Conservation (phyloP, 2,888 invertebrate species). For the Drosophila mayaguana region DNA sequence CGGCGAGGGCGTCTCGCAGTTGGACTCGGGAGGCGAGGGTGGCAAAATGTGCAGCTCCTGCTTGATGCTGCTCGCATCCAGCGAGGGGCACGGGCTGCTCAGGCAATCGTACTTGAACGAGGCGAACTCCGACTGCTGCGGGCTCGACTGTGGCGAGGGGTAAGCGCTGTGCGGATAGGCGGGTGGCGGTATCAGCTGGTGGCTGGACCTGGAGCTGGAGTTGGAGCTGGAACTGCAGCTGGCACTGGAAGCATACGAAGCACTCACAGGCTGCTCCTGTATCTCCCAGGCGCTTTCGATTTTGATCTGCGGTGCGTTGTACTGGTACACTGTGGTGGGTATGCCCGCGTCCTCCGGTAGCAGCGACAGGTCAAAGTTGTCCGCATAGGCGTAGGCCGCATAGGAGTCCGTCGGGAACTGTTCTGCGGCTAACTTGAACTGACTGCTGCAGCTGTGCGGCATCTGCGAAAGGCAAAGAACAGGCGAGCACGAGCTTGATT, state of each 20-base stretch:
- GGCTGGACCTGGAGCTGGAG: constrained; percentile 38
- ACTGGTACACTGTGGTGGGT: constrained; percentile 77
- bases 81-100: constrained; percentile 83
- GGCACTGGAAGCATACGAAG: constrained; percentile 13
- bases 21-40: constrained; percentile 88
- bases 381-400: constrained; percentile 85
- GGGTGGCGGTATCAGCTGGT: constrained; percentile 77
- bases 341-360: constrained; percentile 87
- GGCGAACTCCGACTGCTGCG: constrained; percentile 81
- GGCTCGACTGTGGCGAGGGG: constrained; percentile 84
- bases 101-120: constrained; percentile 75
- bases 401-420: constrained; percentile 76
- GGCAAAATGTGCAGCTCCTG: constrained; percentile 86
- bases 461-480: constrained; percentile 57
- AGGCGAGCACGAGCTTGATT: neutral
- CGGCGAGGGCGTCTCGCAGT: constrained; percentile 86
- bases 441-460: constrained; percentile 61
- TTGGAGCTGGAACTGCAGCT: constrained; percentile 1
- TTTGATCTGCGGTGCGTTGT: constrained; percentile 84
- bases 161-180: constrained; percentile 79
- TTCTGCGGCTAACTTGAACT: constrained; percentile 66
- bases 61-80: constrained; percentile 82
- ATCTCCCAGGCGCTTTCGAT: constrained; percentile 83
- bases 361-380: constrained; percentile 90
- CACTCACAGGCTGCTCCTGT: constrained; percentile 48